Conservation (phyloP, 1,140 invertebrate genomes). For the Littorina saxatilis region DNA sequence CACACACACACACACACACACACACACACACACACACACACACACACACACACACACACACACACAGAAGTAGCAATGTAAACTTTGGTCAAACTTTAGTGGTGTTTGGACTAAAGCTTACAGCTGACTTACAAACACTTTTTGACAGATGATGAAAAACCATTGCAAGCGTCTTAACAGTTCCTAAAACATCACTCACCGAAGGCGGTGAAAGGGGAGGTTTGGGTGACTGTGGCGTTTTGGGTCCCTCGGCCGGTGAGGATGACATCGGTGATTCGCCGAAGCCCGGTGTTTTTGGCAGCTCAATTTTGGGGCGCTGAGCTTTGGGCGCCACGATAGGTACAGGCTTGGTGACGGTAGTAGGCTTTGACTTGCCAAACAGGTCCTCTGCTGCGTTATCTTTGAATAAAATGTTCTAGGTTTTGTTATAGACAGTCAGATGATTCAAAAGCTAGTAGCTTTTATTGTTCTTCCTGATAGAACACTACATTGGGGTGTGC, state of each 20-base stretch:
- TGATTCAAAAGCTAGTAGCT: too few species aligned
- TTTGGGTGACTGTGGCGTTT: conserved; percentile 18
- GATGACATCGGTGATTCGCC: neutral
- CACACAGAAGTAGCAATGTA: neutral
- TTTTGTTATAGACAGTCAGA: too few species aligned
- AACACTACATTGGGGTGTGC: too few species aligned
- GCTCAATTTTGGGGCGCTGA: conserved; percentile 29
- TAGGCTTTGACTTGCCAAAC: conserved; percentile 22
- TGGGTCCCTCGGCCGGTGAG: neutral
- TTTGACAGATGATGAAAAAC: too few species aligned
- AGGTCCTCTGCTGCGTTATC: conserved; percentile 32
- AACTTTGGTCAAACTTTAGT: too few species aligned
- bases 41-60: neutral
- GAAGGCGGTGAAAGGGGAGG: conserved; percentile 30
- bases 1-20: neutral
- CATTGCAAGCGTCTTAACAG: neutral
- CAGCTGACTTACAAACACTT: too few species aligned
- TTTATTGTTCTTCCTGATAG: too few species aligned
- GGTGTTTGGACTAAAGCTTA: too few species aligned
- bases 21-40: neutral
- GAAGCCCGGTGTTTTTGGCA: conserved; percentile 5
- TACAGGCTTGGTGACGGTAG: conserved; percentile 8
- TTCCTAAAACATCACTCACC: conserved; percentile 5
- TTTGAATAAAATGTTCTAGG: too few species aligned
- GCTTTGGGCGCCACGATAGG: conserved; percentile 29